Conservation (phyloP, 2,888 invertebrate species). For the Philonicus albiceps region DNA sequence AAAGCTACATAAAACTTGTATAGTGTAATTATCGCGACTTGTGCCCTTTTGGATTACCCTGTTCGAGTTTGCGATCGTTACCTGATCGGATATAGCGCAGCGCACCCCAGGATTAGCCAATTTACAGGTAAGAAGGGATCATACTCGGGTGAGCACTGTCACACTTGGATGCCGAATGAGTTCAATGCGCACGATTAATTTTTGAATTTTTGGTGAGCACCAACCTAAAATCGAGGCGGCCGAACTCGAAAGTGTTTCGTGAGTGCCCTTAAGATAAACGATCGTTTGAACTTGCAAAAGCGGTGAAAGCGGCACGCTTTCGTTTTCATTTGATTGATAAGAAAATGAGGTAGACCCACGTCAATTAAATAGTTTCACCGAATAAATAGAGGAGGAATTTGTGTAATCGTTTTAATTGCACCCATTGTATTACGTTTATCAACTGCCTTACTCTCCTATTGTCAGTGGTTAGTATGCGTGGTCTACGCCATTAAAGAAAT, state of each 20-base stretch:
- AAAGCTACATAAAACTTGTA: not conserved
- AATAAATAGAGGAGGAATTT: not conserved
- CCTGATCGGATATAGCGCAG: not conserved
- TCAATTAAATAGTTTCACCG: constrained; percentile 27
- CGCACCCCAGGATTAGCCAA: not conserved
- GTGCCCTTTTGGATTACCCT: not conserved
- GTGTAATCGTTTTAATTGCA: constrained; percentile 1
- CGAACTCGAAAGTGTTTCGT: constrained; percentile 31
- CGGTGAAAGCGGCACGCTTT: constrained; percentile 33
- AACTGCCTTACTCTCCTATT: not conserved
- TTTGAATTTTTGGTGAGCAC: not conserved
- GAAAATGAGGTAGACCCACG: constrained; percentile 10
- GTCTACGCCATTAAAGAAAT: not conserved
- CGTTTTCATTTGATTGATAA: constrained; percentile 31
- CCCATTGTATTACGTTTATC: constrained; percentile 10
- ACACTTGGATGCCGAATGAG: constrained; percentile 44
- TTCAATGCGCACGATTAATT: constrained; percentile 31
- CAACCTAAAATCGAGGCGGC: not conserved
- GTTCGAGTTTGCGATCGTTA: not conserved
- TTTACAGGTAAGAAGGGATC: constrained; percentile 27
- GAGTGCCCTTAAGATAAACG: constrained; percentile 30
- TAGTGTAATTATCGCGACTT: not conserved
- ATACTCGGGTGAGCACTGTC: constrained; percentile 9
- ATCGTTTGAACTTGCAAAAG: not conserved
- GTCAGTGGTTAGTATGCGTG: not conserved